Percentiles rank a stretch among this genome's conserved stretches.
Conservation (phyloP, 2,888 invertebrate species). For the Nomada ruficornis region DNA sequence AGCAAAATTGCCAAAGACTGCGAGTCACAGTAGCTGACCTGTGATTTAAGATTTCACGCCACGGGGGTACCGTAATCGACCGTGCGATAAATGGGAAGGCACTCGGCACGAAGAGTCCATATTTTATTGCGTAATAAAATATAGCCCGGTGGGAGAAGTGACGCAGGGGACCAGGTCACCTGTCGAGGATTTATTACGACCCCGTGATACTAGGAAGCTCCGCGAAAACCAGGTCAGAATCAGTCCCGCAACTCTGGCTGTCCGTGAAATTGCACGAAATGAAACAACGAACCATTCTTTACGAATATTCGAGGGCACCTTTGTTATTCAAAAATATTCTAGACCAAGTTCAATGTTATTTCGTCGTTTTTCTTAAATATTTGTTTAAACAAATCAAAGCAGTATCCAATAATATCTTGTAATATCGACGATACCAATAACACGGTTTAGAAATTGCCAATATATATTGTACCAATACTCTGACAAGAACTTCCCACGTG, state of each 20-base stretch:
- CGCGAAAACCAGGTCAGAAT: conserved; percentile 13
- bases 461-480: no score
- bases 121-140: conserved; percentile 54
- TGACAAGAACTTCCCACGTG: background rate
- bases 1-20: background rate
- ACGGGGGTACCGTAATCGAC: conserved; percentile 28
- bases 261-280: background rate
- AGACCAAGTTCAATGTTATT: no score
- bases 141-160: conserved; percentile 16
- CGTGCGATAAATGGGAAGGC: conserved; percentile 42
- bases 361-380: no score
- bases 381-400: no score
- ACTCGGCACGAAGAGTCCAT: conserved; percentile 32
- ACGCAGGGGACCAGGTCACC: conserved; percentile 10
- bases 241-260: background rate
- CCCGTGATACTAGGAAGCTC: background rate
- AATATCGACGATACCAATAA: no score
- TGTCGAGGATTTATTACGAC: conserved; percentile 41
- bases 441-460: no score
- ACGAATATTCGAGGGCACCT: background rate
- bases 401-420: no score
- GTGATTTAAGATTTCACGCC: conserved; percentile 29
- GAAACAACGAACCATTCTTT: background rate
- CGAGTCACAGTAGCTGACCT: background rate
- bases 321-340: no score